Conservation (phyloP, 1,140 invertebrate genomes). For the Oppia nitens region DNA sequence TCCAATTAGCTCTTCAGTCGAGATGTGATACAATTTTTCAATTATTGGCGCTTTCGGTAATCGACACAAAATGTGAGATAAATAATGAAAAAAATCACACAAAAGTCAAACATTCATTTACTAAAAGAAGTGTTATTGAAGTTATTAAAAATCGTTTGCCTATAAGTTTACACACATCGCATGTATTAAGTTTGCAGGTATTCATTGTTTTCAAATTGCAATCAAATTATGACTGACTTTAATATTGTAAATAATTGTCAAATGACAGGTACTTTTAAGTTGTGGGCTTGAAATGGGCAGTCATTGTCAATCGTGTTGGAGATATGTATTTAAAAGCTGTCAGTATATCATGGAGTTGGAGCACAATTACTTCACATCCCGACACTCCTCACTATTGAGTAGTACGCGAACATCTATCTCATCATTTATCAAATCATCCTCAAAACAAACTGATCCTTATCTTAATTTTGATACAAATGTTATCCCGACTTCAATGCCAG, state of each 20-base stretch:
- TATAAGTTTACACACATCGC: conserved; percentile 44
- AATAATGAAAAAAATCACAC: neutral
- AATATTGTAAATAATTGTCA: neutral
- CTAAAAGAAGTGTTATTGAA: neutral
- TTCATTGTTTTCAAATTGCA: conserved; percentile 28
- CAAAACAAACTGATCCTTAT: neutral
- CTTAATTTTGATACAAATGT: neutral
- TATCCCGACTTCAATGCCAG: neutral
- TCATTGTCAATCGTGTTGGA: conserved; percentile 78
- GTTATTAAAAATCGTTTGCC: neutral
- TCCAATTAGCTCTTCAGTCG: conserved; percentile 52
- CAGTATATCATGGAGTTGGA: conserved; percentile 4
- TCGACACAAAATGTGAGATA: neutral
- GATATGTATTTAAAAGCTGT: conserved; percentile 52
- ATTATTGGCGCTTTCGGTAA: conserved; percentile 32
- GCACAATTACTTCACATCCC: neutral
- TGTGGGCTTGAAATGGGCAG: conserved; percentile 72
- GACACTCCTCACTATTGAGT: conserved; percentile 21
- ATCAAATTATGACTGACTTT: neutral
- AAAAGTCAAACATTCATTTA: neutral
- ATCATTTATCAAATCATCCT: neutral
- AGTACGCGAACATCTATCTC: neutral
- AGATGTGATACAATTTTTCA: conserved; percentile 62
- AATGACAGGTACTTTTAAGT: conserved; percentile 28
- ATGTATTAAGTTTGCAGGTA: conserved; percentile 76